A percentile compares a stretch with the other conserved stretches of the same genome.
These are phyloP conservation scores for Zophobas morio DNA, from an alignment of 1,140 invertebrate genomes.

Conservation along the genomic window DNA sequence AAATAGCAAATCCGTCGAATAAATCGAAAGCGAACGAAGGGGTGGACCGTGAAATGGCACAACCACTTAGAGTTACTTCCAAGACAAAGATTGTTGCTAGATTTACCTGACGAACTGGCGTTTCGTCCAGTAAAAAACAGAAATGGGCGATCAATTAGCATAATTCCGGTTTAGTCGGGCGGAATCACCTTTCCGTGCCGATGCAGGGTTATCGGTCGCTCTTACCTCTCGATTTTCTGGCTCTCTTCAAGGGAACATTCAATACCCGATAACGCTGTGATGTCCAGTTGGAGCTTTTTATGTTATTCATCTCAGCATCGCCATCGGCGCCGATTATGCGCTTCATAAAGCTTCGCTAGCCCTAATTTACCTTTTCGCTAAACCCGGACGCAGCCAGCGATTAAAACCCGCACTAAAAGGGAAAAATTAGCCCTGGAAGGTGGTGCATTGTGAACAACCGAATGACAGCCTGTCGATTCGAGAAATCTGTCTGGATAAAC, in stretches of 20 bases:
- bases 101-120: background rate
- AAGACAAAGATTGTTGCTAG: too few relatives aligned
- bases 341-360: slow-evolving; percentile 2
- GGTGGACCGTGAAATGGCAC: too few relatives aligned
- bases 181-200: background rate
- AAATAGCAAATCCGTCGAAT: too few relatives aligned
- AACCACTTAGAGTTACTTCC: too few relatives aligned
- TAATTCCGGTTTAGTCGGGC: background rate
- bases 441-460: background rate
- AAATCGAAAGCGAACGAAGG: too few relatives aligned
- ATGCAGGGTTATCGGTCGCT: background rate
- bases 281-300: slow-evolving; percentile 1
- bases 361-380: background rate
- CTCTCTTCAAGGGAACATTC: slow-evolving; percentile 1
- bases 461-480: background rate
- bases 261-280: background rate
- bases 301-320: slow-evolving; percentile 8
- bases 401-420: too few relatives aligned
- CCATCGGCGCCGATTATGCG: background rate
- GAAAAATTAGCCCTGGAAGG: too few relatives aligned
- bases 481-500: background rate
- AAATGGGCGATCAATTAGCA: slow-evolving; percentile 15
- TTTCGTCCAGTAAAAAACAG: background rate
- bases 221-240: background rate
- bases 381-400: too few relatives aligned